Conservation (phyloP, 2,797 vertebrate species). For the Ciconia nigra region DNA sequence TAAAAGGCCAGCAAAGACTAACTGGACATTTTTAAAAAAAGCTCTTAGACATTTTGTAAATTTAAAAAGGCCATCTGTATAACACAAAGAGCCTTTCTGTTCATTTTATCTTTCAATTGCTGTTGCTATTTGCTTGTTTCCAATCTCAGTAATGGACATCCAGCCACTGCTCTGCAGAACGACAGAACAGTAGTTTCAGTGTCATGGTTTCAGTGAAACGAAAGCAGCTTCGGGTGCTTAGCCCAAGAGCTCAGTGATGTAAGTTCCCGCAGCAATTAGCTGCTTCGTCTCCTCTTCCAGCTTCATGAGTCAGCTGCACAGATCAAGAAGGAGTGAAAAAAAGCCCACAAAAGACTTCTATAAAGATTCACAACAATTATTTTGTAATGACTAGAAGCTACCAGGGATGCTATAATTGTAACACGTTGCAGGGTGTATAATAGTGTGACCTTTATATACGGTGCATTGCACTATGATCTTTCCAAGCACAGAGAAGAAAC, state of each 20-base stretch:
- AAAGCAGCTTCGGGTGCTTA: constrained; percentile 49
- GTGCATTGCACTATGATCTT: constrained; percentile 18
- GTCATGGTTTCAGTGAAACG: constrained; percentile 51
- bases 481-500: constrained; percentile 23
- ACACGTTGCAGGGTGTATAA: constrained; percentile 16
- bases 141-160: neutral
- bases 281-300: constrained; percentile 51
- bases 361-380: constrained; percentile 68
- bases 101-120: neutral
- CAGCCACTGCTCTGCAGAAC: neutral
- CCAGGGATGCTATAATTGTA: constrained; percentile 57
- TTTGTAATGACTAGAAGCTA: constrained; percentile 63
- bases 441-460: constrained; percentile 32
- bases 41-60: neutral
- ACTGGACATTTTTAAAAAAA: neutral
- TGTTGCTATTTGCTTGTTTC: constrained; percentile 17
- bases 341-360: constrained; percentile 33
- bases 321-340: constrained; percentile 33
- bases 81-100: constrained; percentile 11
- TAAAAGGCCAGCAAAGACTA: neutral
- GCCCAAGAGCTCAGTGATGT: constrained; percentile 39
- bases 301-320: constrained; percentile 60
- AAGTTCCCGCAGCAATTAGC: constrained; percentile 60
- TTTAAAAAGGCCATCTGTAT: neutral
- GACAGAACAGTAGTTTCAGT: constrained; percentile 51